Conservation (phyloP, 2,113 vertebrate genomes). For the Thunnus thynnus region DNA sequence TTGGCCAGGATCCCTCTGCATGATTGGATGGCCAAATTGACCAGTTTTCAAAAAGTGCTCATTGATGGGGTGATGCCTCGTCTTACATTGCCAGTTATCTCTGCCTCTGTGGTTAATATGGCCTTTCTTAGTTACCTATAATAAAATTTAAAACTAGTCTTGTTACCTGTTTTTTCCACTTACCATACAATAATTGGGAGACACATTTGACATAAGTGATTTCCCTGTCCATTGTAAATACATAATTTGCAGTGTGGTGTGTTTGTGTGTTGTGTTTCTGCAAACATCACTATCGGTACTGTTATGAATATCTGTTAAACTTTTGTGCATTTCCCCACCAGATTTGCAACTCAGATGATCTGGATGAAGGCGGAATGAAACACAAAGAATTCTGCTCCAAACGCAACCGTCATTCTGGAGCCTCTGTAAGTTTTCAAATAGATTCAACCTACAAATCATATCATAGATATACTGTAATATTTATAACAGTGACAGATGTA, state of each 20-base stretch:
- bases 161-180: too few species aligned
- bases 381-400: constrained; percentile 86
- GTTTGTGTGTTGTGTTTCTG: constrained; percentile 5
- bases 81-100: too few species aligned
- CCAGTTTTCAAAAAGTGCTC: too few species aligned
- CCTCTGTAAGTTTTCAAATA: constrained; percentile 79
- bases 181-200: too few species aligned
- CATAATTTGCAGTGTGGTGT: background rate
- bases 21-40: background rate
- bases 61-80: too few species aligned
- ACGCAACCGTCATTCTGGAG: constrained; percentile 63
- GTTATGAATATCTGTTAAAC: background rate
- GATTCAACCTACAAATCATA: background rate
- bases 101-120: too few species aligned
- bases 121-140: background rate
- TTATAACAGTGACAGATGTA: too few species aligned
- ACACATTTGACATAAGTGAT: too few species aligned
- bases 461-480: too few species aligned
- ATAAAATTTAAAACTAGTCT: too few species aligned
- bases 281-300: background rate
- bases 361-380: constrained; percentile 65
- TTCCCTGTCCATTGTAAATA: background rate
- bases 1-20: background rate
- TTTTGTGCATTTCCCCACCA: constrained; percentile 51
- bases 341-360: constrained; percentile 85